Conservation (phyloP, 2,113 vertebrate species). For the Casuarius casuarius region DNA sequence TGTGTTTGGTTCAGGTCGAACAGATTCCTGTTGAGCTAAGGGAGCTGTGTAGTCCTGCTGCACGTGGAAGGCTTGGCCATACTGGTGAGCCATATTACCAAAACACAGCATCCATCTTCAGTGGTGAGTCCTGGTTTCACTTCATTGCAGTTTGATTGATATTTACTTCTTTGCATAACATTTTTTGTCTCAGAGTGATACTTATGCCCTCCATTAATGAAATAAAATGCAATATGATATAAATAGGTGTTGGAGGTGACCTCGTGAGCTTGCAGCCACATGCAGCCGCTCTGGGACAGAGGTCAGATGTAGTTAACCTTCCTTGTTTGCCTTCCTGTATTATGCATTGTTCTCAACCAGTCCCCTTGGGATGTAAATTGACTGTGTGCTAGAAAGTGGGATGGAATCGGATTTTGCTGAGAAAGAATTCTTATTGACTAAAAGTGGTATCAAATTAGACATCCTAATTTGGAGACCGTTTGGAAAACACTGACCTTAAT, state of each 20-base stretch:
- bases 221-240: not conserved
- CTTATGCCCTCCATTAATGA: not conserved
- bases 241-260: not conserved
- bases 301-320: not conserved
- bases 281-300: not conserved
- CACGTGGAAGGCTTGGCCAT: not conserved
- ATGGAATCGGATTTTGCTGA: not conserved
- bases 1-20: not conserved
- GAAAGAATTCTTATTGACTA: not conserved
- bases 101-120: not conserved
- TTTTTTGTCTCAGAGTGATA: not conserved
- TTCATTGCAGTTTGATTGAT: not conserved
- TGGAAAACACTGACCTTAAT: not conserved
- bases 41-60: not conserved
- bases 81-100: not conserved
- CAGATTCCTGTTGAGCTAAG: not conserved
- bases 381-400: not conserved
- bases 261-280: not conserved
- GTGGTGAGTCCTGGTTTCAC: not conserved
- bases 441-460: not conserved
- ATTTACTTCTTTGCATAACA: not conserved
- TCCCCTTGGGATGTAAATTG: not conserved
- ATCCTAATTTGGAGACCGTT: not conserved
- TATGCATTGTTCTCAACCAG: not conserved
- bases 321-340: not conserved